Conservation (phyloP, 2,888 invertebrate genomes). For the Campoletis raptor region DNA sequence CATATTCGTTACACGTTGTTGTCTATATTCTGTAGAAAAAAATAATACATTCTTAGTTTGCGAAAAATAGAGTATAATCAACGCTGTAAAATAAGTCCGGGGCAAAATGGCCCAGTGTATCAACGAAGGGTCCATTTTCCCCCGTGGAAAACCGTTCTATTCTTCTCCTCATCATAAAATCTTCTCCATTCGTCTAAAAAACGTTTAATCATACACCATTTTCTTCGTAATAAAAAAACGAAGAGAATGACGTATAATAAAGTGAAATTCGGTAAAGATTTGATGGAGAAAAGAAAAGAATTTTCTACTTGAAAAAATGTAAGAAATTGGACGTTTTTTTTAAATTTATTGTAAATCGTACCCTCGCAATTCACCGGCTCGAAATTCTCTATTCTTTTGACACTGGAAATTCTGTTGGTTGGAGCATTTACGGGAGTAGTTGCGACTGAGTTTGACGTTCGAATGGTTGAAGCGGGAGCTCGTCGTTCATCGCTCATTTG, state of each 20-base stretch:
- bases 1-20: slow-evolving; percentile 62
- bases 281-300: not conserved
- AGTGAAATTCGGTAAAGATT: too few species aligned
- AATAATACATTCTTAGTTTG: not conserved
- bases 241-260: too few species aligned
- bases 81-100: too few species aligned
- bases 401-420: slow-evolving; percentile 78
- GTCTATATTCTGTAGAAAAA: slow-evolving; percentile 51
- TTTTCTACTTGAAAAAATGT: not conserved
- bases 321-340: not conserved
- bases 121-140: too few species aligned
- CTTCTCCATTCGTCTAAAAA: too few species aligned
- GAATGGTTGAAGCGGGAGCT: slow-evolving; percentile 79
- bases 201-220: too few species aligned
- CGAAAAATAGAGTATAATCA: not conserved
- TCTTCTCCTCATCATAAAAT: too few species aligned
- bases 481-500: slow-evolving; percentile 73
- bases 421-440: slow-evolving; percentile 72
- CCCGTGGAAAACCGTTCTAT: too few species aligned
- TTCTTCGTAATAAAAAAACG: too few species aligned
- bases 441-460: slow-evolving; percentile 73
- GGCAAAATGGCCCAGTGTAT: too few species aligned
- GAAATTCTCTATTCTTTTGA: slow-evolving; percentile 84
- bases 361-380: slow-evolving; percentile 78
- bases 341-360: slow-evolving; percentile 46